phyloP scores from a whole-genome alignment of 2,113 vertebrate genomes.

The Fulmarus glacialis region DNA sequence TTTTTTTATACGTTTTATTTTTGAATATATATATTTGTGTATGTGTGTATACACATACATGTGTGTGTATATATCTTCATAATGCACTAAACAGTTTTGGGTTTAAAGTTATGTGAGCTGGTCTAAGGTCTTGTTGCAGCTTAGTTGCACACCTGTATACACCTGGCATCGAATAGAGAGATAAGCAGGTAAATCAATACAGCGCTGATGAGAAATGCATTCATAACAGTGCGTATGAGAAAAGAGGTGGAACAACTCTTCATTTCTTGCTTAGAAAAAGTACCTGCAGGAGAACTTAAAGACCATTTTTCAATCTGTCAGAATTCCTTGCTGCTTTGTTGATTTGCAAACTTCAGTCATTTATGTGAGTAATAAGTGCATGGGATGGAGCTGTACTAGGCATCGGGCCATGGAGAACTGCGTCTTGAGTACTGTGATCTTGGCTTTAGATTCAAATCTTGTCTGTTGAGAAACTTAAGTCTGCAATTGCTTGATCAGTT shows the following conservation, averaged over 20 bases:
- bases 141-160: background rate
- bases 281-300: background rate
- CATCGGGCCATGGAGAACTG: background rate
- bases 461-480: background rate
- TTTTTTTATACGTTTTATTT: background rate
- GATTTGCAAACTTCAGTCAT: background rate
- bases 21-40: no score
- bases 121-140: background rate
- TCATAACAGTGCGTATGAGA: background rate
- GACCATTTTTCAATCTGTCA: background rate
- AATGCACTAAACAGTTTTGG: background rate
- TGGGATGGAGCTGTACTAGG: background rate
- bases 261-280: background rate
- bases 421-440: background rate
- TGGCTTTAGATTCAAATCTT: background rate
- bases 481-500: background rate
- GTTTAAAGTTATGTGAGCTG: background rate
- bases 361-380: background rate
- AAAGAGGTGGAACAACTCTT: background rate
- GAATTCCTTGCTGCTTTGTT: background rate
- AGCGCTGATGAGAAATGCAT: background rate
- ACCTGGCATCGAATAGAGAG: background rate
- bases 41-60: fast-evolving
- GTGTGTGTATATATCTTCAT: background rate
- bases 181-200: background rate